Conservation (phyloP, 2,113 vertebrate genomes). For the Synchiropus splendidus region DNA sequence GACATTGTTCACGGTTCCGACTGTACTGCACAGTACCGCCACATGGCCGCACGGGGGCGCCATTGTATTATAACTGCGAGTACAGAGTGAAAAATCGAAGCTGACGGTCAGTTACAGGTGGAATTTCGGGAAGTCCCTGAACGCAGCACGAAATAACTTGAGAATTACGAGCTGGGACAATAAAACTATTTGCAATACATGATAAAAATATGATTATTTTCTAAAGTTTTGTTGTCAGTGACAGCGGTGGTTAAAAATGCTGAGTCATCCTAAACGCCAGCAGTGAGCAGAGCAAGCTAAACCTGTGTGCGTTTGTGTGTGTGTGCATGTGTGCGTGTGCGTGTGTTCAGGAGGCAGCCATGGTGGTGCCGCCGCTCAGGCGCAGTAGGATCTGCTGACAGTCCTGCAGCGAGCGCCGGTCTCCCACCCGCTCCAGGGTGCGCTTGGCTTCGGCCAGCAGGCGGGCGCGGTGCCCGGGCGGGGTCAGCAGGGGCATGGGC, state of each 20-base stretch:
- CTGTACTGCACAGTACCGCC: no score
- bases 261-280: constrained; percentile 21
- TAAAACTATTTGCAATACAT: constrained; percentile 10
- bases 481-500: constrained; percentile 87
- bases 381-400: constrained; percentile 94
- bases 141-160: no score
- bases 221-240: constrained; percentile 4
- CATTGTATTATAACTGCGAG: no score
- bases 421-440: constrained; percentile 91
- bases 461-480: constrained; percentile 82
- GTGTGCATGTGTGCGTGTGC: constrained; percentile 4
- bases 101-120: no score
- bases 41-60: no score
- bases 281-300: not conserved
- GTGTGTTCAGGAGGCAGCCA: constrained; percentile 77
- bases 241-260: constrained; percentile 24
- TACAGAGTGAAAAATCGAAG: no score
- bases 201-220: constrained; percentile 5
- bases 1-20: no score
- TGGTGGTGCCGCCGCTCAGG: constrained; percentile 85
- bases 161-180: no score
- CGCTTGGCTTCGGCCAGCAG: constrained; percentile 92
- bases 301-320: constrained; percentile 7
- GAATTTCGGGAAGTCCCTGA: no score
- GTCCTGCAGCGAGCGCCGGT: constrained; percentile 87